phyloP scores from a whole-genome alignment of 2,888 invertebrate species.

The Ormyrus thymus region DNA sequence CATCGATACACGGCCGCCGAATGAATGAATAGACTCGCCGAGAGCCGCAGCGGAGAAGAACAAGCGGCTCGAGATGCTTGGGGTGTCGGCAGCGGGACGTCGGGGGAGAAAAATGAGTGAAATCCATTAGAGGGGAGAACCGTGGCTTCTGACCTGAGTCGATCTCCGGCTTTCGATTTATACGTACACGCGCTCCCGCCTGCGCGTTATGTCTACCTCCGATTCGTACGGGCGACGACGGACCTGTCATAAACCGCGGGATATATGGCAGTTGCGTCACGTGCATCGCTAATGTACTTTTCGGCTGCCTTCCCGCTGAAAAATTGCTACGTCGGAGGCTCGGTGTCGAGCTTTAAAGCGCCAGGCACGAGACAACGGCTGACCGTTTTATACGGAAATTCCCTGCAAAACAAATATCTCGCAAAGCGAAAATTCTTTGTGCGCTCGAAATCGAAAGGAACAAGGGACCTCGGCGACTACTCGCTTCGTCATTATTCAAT shows the following conservation, averaged over 20 bases:
- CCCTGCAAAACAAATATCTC: neutral
- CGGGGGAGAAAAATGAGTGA: conserved; percentile 75
- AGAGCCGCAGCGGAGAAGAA: conserved; percentile 56
- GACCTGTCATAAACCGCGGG: conserved; percentile 55
- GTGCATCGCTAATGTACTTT: conserved; percentile 67
- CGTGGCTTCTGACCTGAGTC: conserved; percentile 62
- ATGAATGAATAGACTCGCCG: conserved; percentile 58
- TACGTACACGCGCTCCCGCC: conserved; percentile 24
- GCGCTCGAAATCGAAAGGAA: neutral
- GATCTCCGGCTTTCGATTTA: conserved; percentile 58
- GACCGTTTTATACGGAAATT: neutral
- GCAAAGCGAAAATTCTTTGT: neutral
- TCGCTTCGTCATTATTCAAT: conserved; percentile 38
- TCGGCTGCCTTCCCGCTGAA: conserved; percentile 42
- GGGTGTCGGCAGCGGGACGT: conserved; percentile 64
- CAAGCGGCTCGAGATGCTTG: conserved; percentile 56
- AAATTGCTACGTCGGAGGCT: conserved; percentile 37
- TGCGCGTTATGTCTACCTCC: too few relatives aligned
- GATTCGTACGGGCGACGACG: conserved; percentile 49
- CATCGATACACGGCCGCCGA: conserved; percentile 49
- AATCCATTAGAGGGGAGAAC: conserved; percentile 71
- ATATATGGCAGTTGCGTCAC: conserved; percentile 60
- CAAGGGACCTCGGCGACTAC: conserved; percentile 31
- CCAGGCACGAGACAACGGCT: neutral
- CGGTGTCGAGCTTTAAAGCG: neutral